A percentile compares a stretch with the other conserved stretches of the same genome.
These are phyloP conservation scores for Neopelma chrysocephalum DNA, from an alignment of 2,797 vertebrate species.

Conservation along the genomic window DNA sequence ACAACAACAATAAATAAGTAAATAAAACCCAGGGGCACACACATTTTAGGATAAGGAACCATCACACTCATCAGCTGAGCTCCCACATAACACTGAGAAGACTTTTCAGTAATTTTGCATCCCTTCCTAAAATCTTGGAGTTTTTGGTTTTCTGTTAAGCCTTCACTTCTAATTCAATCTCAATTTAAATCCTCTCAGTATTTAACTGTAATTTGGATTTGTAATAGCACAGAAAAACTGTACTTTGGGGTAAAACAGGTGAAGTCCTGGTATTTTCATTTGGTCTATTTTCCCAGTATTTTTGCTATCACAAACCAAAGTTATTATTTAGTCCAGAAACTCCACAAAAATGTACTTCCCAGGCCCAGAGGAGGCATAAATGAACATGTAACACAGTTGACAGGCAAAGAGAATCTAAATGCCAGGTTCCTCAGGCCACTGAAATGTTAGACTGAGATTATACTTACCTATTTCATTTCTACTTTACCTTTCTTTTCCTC, in stretches of 20 bases:
- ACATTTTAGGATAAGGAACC: neutral
- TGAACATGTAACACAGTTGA: accelerated
- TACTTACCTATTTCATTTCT: neutral
- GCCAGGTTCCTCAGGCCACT: neutral
- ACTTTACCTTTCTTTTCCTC: neutral
- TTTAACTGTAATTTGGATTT: neutral
- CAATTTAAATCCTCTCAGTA: neutral
- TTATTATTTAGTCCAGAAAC: neutral
- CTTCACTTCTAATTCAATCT: neutral
- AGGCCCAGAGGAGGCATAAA: accelerated
- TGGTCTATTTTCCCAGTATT: neutral
- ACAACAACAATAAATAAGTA: too few relatives aligned
- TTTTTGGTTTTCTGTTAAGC: neutral
- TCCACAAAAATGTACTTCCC: accelerated
- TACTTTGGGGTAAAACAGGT: neutral
- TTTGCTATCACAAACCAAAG: neutral
- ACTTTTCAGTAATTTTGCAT: neutral
- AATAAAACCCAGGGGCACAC: neutral
- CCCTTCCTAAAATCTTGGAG: accelerated
- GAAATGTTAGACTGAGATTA: accelerated
- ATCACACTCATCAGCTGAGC: neutral
- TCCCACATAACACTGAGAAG: accelerated
- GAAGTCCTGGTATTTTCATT: neutral
- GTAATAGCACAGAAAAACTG: neutral
- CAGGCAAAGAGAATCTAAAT: neutral